Percentiles rank a stretch among this genome's conserved stretches.
phyloP scores from a whole-genome alignment of 1,140 invertebrate genomes.

The Anoplolepis gracilipes region DNA sequence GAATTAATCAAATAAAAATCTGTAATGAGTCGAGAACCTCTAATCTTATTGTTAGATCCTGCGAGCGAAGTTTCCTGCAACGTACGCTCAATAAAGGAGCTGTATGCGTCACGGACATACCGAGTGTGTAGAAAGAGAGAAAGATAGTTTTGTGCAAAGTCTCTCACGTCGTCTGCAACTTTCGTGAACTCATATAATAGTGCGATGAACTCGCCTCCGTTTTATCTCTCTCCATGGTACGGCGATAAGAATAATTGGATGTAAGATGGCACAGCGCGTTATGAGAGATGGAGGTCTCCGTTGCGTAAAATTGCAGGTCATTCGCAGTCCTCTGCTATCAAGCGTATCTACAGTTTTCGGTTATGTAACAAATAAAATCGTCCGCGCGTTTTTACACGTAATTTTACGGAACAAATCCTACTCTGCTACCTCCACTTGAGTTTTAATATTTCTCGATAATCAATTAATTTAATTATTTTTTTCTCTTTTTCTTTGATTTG shows the following conservation, averaged over 20 bases:
- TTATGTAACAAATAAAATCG: constrained; percentile 25
- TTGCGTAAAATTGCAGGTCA: constrained; percentile 59
- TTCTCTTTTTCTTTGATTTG: background rate
- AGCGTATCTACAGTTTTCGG: constrained; percentile 44
- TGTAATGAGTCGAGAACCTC: background rate
- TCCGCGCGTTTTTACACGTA: background rate
- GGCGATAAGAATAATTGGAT: constrained; percentile 62
- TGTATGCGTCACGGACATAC: constrained; percentile 10
- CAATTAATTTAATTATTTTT: background rate
- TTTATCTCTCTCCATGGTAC: constrained; percentile 60
- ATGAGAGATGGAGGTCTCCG: constrained; percentile 16
- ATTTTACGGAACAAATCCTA: background rate
- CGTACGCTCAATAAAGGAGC: constrained; percentile 12
- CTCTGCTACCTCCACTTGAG: background rate
- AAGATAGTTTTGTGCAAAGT: constrained; percentile 12
- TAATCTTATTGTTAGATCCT: constrained; percentile 17
- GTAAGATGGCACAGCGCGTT: constrained; percentile 16
- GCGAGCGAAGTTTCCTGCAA: constrained; percentile 12
- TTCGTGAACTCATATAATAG: constrained; percentile 68
- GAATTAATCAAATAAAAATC: background rate
- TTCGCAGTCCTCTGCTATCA: constrained; percentile 33
- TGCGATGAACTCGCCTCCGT: constrained; percentile 60
- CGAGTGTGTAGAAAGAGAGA: background rate
- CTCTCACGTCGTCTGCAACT: constrained; percentile 56
- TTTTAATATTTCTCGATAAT: background rate